Evolutionary conservation across 2,888 invertebrate species (phyloP), one percentile per base, ranked within the genome.

Genomic region (Anodontia alba): DNA sequence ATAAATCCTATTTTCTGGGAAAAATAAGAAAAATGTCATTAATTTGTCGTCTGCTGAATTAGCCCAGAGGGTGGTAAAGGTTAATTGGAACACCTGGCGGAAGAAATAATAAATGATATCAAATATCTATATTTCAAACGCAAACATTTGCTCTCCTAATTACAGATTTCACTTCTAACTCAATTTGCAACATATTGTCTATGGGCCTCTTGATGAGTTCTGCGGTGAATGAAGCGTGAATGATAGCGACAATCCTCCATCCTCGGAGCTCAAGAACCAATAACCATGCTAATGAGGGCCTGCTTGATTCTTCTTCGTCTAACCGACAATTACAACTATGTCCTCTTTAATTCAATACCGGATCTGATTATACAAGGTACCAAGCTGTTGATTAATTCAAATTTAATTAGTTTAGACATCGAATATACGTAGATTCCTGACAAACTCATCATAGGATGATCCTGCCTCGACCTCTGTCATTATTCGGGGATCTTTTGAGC

Each of bases 381-480:
- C 76, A 84, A 87, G 86, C 86, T 88, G 89, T 89, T 90, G 90
- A 90, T 90, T 89, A 90, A 90, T 90, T 90, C 90, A 89, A 88
- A 90, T 89, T 89, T 89, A 89, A 90, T 90, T 90, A 89, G 88
- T 83, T 86, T 81, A 69, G 86, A 83, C 83, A 83, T 81, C 81
- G 81, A 78, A 83, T 82, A 85, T 85, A 82, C 71, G 70, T 74
- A 75, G 57, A 75, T 78, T 78, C 57, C 54, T 67, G 49, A 67
- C 38, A 67, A 51, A n/a, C 68, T 67, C 67, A 49, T 75, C 75
- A 57, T 31, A 42, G 57, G 75, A 69, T 76, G 68, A 67, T 51
- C 36, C 67, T 66, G 33, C 72, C 43, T 66, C 75, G 81, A 78
- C 74, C 81, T 68, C 43, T 57, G 62, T 75, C 66, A 81, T 81